These are phyloP conservation scores for Synergus gifuensis DNA, from an alignment of 2,888 invertebrate genomes.

Conservation along the genomic window DNA sequence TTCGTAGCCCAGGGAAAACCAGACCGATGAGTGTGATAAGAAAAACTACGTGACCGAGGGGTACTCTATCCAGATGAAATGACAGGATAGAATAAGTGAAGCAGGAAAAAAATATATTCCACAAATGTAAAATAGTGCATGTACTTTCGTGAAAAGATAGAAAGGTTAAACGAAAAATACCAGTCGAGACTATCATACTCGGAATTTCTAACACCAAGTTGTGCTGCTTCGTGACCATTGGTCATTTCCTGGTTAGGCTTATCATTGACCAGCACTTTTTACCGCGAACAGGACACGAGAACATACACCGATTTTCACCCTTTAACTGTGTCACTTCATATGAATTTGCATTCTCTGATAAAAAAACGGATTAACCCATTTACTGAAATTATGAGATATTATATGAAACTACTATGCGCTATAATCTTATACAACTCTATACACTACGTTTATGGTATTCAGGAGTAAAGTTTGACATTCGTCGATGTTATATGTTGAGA, in stretches of 20 bases:
- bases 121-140: background rate
- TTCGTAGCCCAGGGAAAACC: slow-evolving; percentile 9
- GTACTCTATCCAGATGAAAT: slow-evolving; percentile 9
- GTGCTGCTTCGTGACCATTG: slow-evolving; percentile 28
- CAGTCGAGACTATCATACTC: slow-evolving; percentile 8
- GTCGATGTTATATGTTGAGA: background rate
- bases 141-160: background rate
- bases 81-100: slow-evolving; percentile 4
- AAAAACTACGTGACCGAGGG: background rate
- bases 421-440: background rate
- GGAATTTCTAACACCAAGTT: slow-evolving; percentile 4
- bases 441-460: background rate
- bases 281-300: slow-evolving; percentile 35
- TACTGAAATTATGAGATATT: slow-evolving; percentile 18
- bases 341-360: slow-evolving; percentile 36
- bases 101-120: background rate
- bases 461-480: background rate
- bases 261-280: slow-evolving; percentile 31
- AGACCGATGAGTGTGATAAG: slow-evolving; percentile 26
- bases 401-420: background rate
- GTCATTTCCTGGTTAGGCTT: slow-evolving; percentile 38
- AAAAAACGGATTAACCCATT: slow-evolving; percentile 39
- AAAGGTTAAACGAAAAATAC: slow-evolving; percentile 2
- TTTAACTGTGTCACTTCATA: slow-evolving; percentile 24
- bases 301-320: slow-evolving; percentile 29